These are phyloP conservation scores for Gavialis gangeticus DNA, from an alignment of 2,113 vertebrate species.

Conservation along the genomic window DNA sequence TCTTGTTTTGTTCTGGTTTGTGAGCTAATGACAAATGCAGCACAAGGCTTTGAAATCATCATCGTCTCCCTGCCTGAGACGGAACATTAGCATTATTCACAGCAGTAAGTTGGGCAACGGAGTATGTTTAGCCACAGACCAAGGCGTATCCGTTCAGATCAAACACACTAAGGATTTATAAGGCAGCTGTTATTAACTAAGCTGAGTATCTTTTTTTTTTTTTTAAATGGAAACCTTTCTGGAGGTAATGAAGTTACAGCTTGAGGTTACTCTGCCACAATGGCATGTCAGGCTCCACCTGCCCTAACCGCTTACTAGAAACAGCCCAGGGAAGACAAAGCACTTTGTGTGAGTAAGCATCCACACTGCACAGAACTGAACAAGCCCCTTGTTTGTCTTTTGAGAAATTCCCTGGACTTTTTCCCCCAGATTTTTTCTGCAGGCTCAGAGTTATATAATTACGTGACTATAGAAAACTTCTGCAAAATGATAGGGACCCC, in stretches of 20 bases:
- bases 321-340: not conserved
- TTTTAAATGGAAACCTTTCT: not conserved
- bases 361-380: not conserved
- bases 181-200: not conserved
- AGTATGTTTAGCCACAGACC: accelerated
- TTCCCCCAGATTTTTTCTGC: not conserved
- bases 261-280: not conserved
- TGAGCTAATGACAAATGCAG: not conserved
- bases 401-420: not conserved
- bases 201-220: not conserved
- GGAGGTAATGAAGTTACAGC: not conserved
- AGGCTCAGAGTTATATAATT: not conserved
- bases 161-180: not conserved
- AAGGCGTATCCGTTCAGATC: not conserved
- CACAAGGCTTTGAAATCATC: not conserved
- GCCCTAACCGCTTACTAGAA: not conserved
- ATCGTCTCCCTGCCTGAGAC: not conserved
- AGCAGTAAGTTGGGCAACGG: not conserved
- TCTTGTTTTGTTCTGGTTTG: not conserved
- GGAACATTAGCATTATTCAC: not conserved
- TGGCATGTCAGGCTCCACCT: not conserved
- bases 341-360: not conserved
- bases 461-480: not conserved
- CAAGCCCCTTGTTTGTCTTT: not conserved
- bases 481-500: not conserved